Evolutionary conservation across 2,888 invertebrate genomes (phyloP).

Genomic region (Pheosia gnoma): DNA sequence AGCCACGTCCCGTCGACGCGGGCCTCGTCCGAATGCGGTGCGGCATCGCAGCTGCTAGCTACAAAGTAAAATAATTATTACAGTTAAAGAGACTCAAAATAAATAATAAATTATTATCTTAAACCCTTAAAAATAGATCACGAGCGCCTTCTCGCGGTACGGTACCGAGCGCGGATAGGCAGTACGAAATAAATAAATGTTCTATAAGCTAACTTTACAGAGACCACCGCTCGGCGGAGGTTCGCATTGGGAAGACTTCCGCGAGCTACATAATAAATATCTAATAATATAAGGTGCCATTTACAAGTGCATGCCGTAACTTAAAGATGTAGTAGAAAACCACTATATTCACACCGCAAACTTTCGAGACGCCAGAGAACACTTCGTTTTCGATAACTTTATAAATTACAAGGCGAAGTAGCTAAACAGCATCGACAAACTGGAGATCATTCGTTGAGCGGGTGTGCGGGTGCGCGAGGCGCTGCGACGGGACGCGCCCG

Average conservation of each 20-base stretch:
- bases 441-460: conserved; percentile 84
- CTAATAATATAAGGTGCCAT: conserved; percentile 82
- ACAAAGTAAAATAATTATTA: conserved; percentile 77
- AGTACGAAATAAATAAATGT: conserved; percentile 82
- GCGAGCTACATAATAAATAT: conserved; percentile 83
- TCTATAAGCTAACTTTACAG: conserved; percentile 83
- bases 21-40: conserved; percentile 80
- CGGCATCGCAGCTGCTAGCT: conserved; percentile 76
- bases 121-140: conserved; percentile 84
- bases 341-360: conserved; percentile 82
- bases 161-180: conserved; percentile 82
- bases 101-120: conserved; percentile 85
- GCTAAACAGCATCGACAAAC: conserved; percentile 76
- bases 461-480: conserved; percentile 70
- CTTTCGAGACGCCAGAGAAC: conserved; percentile 81
- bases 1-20: conserved; percentile 77
- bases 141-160: conserved; percentile 84
- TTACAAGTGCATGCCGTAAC: conserved; percentile 82
- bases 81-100: conserved; percentile 84
- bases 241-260: conserved; percentile 82
- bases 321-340: conserved; percentile 67
- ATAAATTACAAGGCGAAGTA: conserved; percentile 79
- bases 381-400: conserved; percentile 69
- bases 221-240: conserved; percentile 83
- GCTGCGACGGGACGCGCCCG: conserved; percentile 70